Base-by-base conservation (phyloP, 1,140 invertebrate species). In the Pseudomyrmex gracilis region DNA sequence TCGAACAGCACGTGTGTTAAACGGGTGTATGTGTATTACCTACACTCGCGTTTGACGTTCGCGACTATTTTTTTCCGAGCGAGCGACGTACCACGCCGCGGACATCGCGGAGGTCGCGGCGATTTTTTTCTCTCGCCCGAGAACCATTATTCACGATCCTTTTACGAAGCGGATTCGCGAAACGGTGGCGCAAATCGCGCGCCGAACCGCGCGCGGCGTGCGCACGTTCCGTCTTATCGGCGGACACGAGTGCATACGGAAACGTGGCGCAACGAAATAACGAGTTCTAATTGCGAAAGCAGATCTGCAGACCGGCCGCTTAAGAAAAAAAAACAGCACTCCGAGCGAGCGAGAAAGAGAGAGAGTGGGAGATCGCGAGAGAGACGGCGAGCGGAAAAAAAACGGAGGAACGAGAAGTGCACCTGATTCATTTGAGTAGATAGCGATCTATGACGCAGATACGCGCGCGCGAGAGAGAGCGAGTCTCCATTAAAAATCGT, bases 261-360 rank as follows among this genome's bases (percentile, higher is more conserved):
- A 93, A 92, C 84, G 85, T 90, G 90, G 85, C 89, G 89, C 92
- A 93, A 93, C 91, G 91, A 93, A 93, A 93, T 93, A 93, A 93
- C 92, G 82, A 93, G 92, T 93, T 92, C 89, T 92, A 92, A 93
- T 93, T 93, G 92, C 92, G 92, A 92, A 93, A 93, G 85, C 88
- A 82, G 89, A 89, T 87, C 86, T 74, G 71, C 77, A 55, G 80
- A n/a, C 64, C 68, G 68, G 57, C 60, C 60, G 87, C 17, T 68
- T 24, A 22, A 64, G 55, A 61, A 67, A 68, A 47, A 82, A 80
- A 68, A 34, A 17, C 49, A n/a, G 20, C 47, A 45, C 24, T 7
- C 51, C 47, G 57, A 47, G 58, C 22, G 9, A 70, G 20, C 45
- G 22, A 22, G 22, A 51, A 49, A 13, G 24, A 43, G 57, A 24